Base-by-base conservation (phyloP, 2,888 invertebrate species). In the Brachycybe producta region DNA sequence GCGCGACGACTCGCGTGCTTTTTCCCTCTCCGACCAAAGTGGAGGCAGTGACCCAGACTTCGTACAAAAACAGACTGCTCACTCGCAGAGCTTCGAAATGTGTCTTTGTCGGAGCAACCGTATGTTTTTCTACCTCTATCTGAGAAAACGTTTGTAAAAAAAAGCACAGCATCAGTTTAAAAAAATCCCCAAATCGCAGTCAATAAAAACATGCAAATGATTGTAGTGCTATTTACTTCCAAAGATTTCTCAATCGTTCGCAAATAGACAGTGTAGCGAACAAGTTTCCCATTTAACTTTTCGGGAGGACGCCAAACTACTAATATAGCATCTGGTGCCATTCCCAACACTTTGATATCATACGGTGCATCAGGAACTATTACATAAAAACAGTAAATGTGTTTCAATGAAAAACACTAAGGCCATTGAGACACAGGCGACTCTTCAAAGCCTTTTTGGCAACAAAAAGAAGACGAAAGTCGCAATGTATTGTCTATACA, bases 11-110 rank as follows among this genome's bases (percentile, higher is more conserved):
- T 62, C 84, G 84, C 51, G 91, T 91, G 51, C 83, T 79, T 65
- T 87, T 84, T 35, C 94, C 91, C 73, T 92, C 91, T 1, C 92
- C 92, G 63, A 92, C 88, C 58, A 84, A 84, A 1, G 92, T 94
- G 55, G 84, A 87, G 35, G 91, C 92, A 3, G 90, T 88, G 1
- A 92, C 90, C 84, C 90, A 88, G 71, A 92, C 91, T 67, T 88
- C 86, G 64, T 90, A 91, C 52, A 84, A 80, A 55, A 82, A 78
- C 57, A 82, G 79, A 63, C 77, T 76, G 59, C 84, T 84, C 60
- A 94, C 69, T 58, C 84, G 83, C 27, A 81, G 81, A n/a, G 90
- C 84, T 62, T 88, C 85, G 65, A 83, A 85, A 21, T 54, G 53
- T 1, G 52, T 44, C 15, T 55, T 49, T 11, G 34, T 46, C 1